Percentiles rank a stretch among this genome's conserved stretches.
Conservation (phyloP, 1,140 invertebrate genomes). For the Papilio polytes region DNA sequence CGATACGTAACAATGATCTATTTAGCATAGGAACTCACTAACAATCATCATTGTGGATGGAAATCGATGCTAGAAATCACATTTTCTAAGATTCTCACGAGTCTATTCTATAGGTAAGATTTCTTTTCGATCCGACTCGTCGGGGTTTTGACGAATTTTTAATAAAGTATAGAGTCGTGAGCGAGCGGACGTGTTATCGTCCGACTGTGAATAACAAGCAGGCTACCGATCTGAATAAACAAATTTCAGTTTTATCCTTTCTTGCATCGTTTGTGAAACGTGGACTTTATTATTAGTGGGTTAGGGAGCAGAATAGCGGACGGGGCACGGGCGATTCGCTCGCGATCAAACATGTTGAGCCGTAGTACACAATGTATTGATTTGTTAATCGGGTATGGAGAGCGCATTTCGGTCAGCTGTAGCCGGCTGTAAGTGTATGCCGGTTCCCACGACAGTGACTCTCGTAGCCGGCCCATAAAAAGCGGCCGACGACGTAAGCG, state of each 20-base stretch:
- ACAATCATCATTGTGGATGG: slow-evolving; percentile 74
- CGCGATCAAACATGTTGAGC: slow-evolving; percentile 70
- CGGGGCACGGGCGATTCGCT: slow-evolving; percentile 64
- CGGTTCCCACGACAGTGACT: slow-evolving; percentile 84
- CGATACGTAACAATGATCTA: slow-evolving; percentile 66
- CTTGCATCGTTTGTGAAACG: background rate
- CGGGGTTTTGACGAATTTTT: slow-evolving; percentile 77
- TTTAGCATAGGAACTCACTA: slow-evolving; percentile 70
- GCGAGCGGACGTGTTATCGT: slow-evolving; percentile 72
- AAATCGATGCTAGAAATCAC: slow-evolving; percentile 80
- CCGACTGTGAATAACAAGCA: slow-evolving; percentile 69
- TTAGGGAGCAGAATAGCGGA: slow-evolving; percentile 61
- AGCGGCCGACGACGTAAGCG: slow-evolving; percentile 75
- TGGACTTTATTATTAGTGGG: slow-evolving; percentile 44
- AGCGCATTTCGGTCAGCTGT: slow-evolving; percentile 83
- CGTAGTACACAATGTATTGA: slow-evolving; percentile 76
- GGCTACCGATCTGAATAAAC: slow-evolving; percentile 48
- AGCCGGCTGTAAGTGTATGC: slow-evolving; percentile 74
- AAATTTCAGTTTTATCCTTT: slow-evolving; percentile 55
- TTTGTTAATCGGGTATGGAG: slow-evolving; percentile 84
- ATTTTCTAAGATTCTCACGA: slow-evolving; percentile 71
- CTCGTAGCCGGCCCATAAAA: slow-evolving; percentile 78
- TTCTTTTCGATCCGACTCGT: slow-evolving; percentile 54
- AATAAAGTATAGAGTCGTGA: slow-evolving; percentile 66
- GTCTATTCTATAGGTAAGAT: slow-evolving; percentile 43